Conservation (phyloP, 2,113 vertebrate species). For the Cyrtonyx montezumae region DNA sequence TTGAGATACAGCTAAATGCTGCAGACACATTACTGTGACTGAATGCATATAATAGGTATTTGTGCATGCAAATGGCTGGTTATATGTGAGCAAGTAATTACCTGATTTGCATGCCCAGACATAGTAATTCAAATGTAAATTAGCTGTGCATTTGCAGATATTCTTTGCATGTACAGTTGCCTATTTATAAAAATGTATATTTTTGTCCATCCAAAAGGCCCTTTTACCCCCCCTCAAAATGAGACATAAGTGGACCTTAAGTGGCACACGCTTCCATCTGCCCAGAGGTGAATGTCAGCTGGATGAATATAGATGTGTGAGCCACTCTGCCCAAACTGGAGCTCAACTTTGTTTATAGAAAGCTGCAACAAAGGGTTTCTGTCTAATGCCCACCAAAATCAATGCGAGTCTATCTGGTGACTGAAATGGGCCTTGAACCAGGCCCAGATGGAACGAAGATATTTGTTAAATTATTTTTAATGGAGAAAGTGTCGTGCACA, state of each 20-base stretch:
- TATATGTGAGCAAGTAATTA: conserved; percentile 70
- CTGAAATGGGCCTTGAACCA: conserved; percentile 25
- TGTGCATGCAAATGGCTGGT: conserved; percentile 59
- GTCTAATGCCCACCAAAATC: conserved; percentile 15
- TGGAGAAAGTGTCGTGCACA: background rate
- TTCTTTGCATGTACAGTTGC: conserved; percentile 30
- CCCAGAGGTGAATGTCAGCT: background rate
- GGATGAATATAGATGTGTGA: background rate
- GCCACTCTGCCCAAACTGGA: background rate
- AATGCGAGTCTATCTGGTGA: background rate
- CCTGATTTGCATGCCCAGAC: conserved; percentile 70
- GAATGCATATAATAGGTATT: conserved; percentile 65
- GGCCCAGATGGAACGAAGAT: background rate
- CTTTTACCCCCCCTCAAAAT: background rate
- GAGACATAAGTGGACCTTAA: conserved; percentile 4
- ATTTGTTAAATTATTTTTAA: conserved; percentile 43
- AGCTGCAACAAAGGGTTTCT: conserved; percentile 19
- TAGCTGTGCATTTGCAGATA: conserved; percentile 55
- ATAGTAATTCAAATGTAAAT: conserved; percentile 73
- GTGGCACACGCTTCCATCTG: background rate
- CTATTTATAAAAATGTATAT: conserved; percentile 40
- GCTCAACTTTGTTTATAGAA: conserved; percentile 34
- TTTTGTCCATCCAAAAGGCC: conserved; percentile 29
- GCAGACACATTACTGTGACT: conserved; percentile 47
- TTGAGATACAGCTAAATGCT: conserved; percentile 42